Conservation (phyloP, 2,888 invertebrate species). For the Dilophus febrilis region DNA sequence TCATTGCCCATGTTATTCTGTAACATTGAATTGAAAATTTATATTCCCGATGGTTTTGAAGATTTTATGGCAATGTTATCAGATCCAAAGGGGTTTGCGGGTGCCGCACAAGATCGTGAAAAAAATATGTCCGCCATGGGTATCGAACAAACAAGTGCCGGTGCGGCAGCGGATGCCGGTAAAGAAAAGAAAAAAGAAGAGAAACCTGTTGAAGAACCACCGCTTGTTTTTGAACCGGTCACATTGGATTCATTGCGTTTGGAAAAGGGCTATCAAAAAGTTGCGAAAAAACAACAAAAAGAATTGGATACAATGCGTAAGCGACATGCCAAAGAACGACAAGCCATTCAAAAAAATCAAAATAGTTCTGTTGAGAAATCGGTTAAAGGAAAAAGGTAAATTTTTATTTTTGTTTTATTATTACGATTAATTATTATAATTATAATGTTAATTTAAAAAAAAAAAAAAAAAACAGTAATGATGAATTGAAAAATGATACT, state of each 20-base stretch:
- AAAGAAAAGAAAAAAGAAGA: slow-evolving; percentile 57
- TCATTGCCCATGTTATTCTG: slow-evolving; percentile 98
- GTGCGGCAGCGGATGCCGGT: slow-evolving; percentile 43
- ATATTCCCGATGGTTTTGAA: slow-evolving; percentile 97
- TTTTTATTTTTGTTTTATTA: slow-evolving; percentile 8
- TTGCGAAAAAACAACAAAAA: slow-evolving; percentile 88
- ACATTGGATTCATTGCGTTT: slow-evolving; percentile 71
- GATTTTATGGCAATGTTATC: slow-evolving; percentile 97
- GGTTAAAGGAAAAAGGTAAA: slow-evolving; percentile 83
- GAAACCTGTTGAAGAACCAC: slow-evolving; percentile 42
- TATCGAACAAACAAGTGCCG: slow-evolving; percentile 60
- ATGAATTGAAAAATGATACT: slow-evolving; percentile 61
- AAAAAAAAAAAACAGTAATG: too few species aligned
- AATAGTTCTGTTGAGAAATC: slow-evolving; percentile 83
- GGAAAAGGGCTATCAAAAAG: slow-evolving; percentile 85
- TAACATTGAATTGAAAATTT: slow-evolving; percentile 96
- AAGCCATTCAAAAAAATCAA: slow-evolving; percentile 78
- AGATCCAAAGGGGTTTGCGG: slow-evolving; percentile 82
- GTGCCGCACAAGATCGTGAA: slow-evolving; percentile 69
- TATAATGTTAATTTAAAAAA: slow-evolving; percentile 1
- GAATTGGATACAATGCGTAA: slow-evolving; percentile 84
- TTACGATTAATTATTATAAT: neutral
- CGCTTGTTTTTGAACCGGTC: slow-evolving; percentile 75
- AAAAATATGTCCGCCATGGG: slow-evolving; percentile 93
- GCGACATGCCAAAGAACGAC: slow-evolving; percentile 83